phyloP scores from a whole-genome alignment of 2,888 invertebrate species.

The Nasonia oneida region DNA sequence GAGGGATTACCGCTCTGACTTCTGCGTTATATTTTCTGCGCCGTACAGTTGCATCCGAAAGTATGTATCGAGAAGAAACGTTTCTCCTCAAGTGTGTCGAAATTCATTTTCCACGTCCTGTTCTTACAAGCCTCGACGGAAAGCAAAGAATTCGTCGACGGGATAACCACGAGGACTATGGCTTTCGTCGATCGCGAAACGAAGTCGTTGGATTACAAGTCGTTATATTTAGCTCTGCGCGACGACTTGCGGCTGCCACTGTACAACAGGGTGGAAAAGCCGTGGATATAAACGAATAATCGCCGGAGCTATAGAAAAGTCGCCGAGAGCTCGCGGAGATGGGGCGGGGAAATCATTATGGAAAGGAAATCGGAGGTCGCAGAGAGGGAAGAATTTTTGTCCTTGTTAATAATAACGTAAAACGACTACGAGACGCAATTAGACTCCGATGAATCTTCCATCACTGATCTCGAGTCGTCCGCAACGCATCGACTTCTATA shows the following conservation, averaged over 20 bases:
- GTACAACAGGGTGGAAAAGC: background rate
- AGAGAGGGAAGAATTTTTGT: background rate
- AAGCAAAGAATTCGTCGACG: too few relatives aligned
- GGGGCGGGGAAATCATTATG: background rate
- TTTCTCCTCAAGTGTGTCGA: background rate
- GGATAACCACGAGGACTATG: too few relatives aligned
- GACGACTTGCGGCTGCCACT: too few relatives aligned
- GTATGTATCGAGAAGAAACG: background rate
- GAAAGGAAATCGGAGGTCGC: background rate
- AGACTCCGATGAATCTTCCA: too few relatives aligned
- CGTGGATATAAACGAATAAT: background rate
- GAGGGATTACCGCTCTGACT: background rate
- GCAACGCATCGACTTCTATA: too few relatives aligned
- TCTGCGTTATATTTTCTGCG: background rate
- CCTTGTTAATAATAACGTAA: background rate
- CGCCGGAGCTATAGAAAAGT: background rate
- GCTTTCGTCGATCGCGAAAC: too few relatives aligned
- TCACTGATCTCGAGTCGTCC: too few relatives aligned
- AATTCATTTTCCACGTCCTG: too few relatives aligned
- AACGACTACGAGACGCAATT: background rate
- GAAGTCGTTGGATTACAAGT: too few relatives aligned
- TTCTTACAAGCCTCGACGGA: too few relatives aligned
- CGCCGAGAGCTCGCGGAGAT: background rate
- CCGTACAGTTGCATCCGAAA: conserved; percentile 13
- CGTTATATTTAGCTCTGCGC: too few relatives aligned